Conservation (phyloP, 1,140 invertebrate genomes). For the Drosophila elegans region DNA sequence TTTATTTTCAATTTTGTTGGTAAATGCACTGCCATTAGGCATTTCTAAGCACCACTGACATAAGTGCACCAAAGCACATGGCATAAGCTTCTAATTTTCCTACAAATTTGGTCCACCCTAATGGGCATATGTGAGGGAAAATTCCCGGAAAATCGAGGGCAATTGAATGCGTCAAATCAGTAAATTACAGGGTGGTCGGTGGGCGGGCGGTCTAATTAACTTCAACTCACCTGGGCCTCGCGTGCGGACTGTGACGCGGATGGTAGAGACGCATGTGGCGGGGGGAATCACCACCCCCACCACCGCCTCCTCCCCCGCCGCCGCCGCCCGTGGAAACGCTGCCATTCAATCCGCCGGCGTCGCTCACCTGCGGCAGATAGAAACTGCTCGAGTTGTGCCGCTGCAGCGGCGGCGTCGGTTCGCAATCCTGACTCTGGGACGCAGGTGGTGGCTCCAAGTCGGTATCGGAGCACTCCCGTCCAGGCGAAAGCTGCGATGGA, state of each 20-base stretch:
- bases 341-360: slow-evolving; percentile 62
- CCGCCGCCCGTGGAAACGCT: slow-evolving; percentile 63
- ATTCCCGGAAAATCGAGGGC: too few species aligned
- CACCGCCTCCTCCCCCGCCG: slow-evolving; percentile 26
- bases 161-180: too few species aligned
- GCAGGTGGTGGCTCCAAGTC: slow-evolving; percentile 93
- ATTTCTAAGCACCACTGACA: too few species aligned
- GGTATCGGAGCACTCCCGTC: slow-evolving; percentile 90
- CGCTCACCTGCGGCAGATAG: slow-evolving; percentile 89
- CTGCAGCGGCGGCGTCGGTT: slow-evolving; percentile 95
- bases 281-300: slow-evolving; percentile 86
- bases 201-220: slow-evolving; percentile 5
- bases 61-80: too few species aligned
- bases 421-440: slow-evolving; percentile 96
- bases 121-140: too few species aligned
- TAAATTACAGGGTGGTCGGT: too few species aligned
- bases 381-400: slow-evolving; percentile 96
- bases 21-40: too few species aligned
- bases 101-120: too few species aligned
- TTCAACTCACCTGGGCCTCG: slow-evolving; percentile 87
- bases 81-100: too few species aligned
- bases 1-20: too few species aligned
- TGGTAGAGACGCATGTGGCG: slow-evolving; percentile 87
- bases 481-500: slow-evolving; percentile 90
- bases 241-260: slow-evolving; percentile 91